Evolutionary conservation across 2,797 vertebrate genomes (phyloP).

Genomic region (Helostoma temminkii): DNA sequence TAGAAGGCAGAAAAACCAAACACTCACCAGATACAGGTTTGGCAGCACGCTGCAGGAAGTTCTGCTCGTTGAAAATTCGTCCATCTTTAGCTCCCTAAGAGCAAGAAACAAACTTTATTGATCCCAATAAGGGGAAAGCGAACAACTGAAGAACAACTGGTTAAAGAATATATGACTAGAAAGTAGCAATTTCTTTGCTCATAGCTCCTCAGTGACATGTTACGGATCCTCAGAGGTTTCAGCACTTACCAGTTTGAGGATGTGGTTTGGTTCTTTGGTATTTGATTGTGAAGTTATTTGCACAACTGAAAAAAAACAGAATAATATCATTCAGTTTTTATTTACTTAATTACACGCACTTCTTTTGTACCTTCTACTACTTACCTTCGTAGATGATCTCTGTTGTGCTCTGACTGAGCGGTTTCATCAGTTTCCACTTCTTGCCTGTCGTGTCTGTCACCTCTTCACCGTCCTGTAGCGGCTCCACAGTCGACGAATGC

Average conservation of each 20-base stretch:
- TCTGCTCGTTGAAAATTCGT: constrained; percentile 93
- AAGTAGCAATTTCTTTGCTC: neutral
- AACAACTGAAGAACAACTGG: neutral
- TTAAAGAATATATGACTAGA: neutral
- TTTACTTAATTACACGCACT: too few species aligned
- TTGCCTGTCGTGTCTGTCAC: constrained; percentile 85
- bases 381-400: constrained; percentile 90
- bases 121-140: neutral
- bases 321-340: neutral
- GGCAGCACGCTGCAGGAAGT: constrained; percentile 93
- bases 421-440: constrained; percentile 84
- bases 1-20: too few species aligned
- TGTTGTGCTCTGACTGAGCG: constrained; percentile 77
- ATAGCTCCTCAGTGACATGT: neutral
- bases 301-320: constrained; percentile 37
- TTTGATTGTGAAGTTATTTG: constrained; percentile 59
- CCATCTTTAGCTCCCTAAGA: constrained; percentile 91
- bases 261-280: constrained; percentile 79
- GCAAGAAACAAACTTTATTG: constrained; percentile 11
- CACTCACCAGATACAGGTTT: constrained; percentile 84
- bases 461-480: constrained; percentile 78
- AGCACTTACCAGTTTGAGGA: constrained; percentile 88
- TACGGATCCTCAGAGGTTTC: neutral
- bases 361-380: neutral
- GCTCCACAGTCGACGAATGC: constrained; percentile 56